Evolutionary conservation across 2,888 invertebrate species (phyloP).

Genomic region (Oligia fasciuncula): DNA sequence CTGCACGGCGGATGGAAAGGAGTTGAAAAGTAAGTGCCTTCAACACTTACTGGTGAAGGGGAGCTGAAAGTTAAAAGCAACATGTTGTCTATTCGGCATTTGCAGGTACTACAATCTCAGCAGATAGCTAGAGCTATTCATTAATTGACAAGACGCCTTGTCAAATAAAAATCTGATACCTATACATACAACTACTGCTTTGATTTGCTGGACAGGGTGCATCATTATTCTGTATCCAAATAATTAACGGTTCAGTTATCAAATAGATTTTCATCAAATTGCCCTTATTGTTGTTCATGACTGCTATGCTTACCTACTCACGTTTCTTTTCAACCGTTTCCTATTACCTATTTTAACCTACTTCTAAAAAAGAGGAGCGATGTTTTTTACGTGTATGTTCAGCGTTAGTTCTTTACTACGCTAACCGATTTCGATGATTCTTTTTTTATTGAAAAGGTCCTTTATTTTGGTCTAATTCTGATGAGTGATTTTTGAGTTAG

Average conservation of each 20-base stretch:
- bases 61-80: not conserved
- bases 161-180: not conserved
- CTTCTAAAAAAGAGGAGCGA: not conserved
- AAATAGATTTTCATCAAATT: not conserved
- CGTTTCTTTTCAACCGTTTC: not conserved
- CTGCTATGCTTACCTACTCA: not conserved
- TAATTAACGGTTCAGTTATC: not conserved
- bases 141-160: not conserved
- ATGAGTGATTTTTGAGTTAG: not conserved
- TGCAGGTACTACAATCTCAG: not conserved
- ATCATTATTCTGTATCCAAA: not conserved
- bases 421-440: not conserved
- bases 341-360: not conserved
- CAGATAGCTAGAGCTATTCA: not conserved
- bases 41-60: too few relatives aligned
- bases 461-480: not conserved
- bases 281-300: not conserved
- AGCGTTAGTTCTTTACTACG: not conserved
- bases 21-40: conserved; percentile 91
- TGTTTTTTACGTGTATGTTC: not conserved
- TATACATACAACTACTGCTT: not conserved
- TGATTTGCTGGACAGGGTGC: not conserved
- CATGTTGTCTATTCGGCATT: not conserved
- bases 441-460: not conserved
- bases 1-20: conserved; percentile 93